phyloP scores from a whole-genome alignment of 2,113 vertebrate genomes.

The Promerops cafer region DNA sequence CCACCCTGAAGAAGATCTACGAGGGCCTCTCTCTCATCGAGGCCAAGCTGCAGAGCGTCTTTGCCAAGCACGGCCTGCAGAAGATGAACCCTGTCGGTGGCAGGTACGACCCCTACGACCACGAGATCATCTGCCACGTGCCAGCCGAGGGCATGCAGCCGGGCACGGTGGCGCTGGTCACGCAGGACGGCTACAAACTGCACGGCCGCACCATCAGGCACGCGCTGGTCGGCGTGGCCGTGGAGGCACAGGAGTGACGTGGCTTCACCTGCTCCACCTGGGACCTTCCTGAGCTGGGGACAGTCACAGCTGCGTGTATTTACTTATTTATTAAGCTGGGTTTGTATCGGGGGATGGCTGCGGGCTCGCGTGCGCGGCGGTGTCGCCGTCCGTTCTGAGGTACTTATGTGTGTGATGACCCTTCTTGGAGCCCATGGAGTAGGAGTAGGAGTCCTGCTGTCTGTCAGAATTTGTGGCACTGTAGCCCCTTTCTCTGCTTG shows the following conservation, averaged over 20 bases:
- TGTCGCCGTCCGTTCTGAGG: constrained; percentile 49
- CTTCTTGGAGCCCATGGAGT: not conserved
- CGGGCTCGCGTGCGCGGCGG: not conserved
- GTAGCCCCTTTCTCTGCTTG: not conserved
- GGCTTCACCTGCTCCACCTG: not conserved
- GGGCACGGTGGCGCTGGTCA: constrained; percentile 77
- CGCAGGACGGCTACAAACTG: constrained; percentile 84
- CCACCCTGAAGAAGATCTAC: constrained; percentile 69
- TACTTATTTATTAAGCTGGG: constrained; percentile 75
- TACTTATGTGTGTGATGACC: constrained; percentile 46
- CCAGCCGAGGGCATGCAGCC: constrained; percentile 73
- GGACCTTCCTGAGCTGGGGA: constrained; percentile 14
- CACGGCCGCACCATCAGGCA: constrained; percentile 85
- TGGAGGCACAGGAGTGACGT: constrained; percentile 72
- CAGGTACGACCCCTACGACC: constrained; percentile 82
- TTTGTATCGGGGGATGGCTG: constrained; percentile 40
- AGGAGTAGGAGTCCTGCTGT: constrained; percentile 18
- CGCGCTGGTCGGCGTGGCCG: constrained; percentile 81
- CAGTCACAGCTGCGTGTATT: constrained; percentile 1
- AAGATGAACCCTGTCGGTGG: constrained; percentile 83
- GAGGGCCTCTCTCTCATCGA: constrained; percentile 73
- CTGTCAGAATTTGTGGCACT: not conserved
- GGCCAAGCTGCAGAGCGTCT: constrained; percentile 78
- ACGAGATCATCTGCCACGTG: constrained; percentile 83
- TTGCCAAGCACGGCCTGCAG: constrained; percentile 83